These are phyloP conservation scores for Dolomedes plantarius DNA, from an alignment of 2,888 invertebrate species.

Conservation along the genomic window DNA sequence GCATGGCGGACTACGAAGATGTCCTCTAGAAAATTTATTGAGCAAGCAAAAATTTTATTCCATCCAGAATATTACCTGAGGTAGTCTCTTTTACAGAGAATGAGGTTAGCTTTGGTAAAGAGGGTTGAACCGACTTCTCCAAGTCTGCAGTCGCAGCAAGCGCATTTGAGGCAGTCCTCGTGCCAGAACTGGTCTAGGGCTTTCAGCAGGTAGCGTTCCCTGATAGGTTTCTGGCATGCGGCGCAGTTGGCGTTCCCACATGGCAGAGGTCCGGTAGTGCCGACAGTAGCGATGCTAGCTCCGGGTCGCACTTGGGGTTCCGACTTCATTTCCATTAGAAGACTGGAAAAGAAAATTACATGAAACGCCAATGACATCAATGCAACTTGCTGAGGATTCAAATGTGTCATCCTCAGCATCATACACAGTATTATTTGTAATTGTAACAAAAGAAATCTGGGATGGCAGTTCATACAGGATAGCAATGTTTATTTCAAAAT, in stretches of 20 bases:
- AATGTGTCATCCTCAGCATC: too few species aligned
- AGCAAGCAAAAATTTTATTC: too few species aligned
- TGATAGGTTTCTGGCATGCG: conserved; percentile 73
- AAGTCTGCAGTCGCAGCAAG: conserved; percentile 92
- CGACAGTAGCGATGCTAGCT: conserved; percentile 37
- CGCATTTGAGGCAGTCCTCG: conserved; percentile 94
- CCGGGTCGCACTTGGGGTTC: conserved; percentile 46
- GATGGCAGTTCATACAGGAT: too few species aligned
- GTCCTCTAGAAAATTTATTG: too few species aligned
- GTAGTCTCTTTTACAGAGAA: conserved; percentile 93
- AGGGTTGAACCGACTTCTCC: conserved; percentile 94
- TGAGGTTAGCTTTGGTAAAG: conserved; percentile 92
- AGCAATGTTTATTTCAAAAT: too few species aligned
- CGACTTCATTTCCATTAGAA: conserved; percentile 64
- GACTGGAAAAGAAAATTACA: conserved; percentile 15
- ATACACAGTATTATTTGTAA: too few species aligned
- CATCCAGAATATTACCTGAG: conserved; percentile 83
- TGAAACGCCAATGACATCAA: too few species aligned
- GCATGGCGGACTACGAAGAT: too few species aligned
- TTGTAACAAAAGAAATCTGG: too few species aligned
- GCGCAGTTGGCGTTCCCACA: conserved; percentile 72
- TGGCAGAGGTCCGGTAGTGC: conserved; percentile 24
- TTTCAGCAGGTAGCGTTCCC: conserved; percentile 83
- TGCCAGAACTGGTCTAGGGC: conserved; percentile 95
- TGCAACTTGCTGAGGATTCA: too few species aligned